These are phyloP conservation scores for Hippocampus abdominalis DNA, from an alignment of 2,113 vertebrate genomes.

Conservation along the genomic window DNA sequence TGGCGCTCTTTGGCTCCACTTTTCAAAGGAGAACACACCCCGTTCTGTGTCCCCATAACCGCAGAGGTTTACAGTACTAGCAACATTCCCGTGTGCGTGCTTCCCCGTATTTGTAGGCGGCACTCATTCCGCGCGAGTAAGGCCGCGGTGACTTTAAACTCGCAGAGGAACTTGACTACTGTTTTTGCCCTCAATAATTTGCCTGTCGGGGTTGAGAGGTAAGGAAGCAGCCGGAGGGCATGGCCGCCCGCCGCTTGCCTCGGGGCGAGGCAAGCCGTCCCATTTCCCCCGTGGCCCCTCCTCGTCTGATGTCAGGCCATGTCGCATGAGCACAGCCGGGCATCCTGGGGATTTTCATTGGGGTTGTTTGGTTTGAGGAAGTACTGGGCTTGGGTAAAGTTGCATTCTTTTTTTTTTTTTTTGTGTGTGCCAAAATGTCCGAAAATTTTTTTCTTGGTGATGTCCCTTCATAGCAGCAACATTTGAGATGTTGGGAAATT, in stretches of 20 bases:
- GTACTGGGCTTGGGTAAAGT: slow-evolving; percentile 7
- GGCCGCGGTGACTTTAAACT: not conserved
- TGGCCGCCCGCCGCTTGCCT: slow-evolving; percentile 9
- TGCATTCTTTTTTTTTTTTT: slow-evolving; percentile 13
- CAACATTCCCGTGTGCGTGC: slow-evolving; percentile 4
- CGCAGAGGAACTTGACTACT: not conserved
- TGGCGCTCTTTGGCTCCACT: slow-evolving; percentile 16
- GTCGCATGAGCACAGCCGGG: slow-evolving; percentile 48
- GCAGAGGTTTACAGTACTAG: slow-evolving; percentile 27
- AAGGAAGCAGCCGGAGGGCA: not conserved
- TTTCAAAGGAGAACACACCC: slow-evolving; percentile 35
- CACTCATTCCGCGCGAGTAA: not conserved
- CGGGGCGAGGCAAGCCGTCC: slow-evolving; percentile 28
- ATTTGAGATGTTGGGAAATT: not conserved
- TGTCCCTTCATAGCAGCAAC: not conserved
- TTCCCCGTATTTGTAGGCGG: not conserved
- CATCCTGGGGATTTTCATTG: slow-evolving; percentile 44
- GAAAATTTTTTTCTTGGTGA: not conserved
- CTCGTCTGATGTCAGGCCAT: slow-evolving; percentile 65
- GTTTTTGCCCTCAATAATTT: not conserved
- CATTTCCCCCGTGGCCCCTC: slow-evolving; percentile 48
- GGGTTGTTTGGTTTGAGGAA: slow-evolving; percentile 35
- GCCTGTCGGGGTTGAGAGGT: not conserved
- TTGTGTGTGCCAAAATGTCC: not conserved
- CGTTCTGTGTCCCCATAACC: slow-evolving; percentile 29